phyloP scores from a whole-genome alignment of 2,797 vertebrate genomes.

The Thaleichthys pacificus region DNA sequence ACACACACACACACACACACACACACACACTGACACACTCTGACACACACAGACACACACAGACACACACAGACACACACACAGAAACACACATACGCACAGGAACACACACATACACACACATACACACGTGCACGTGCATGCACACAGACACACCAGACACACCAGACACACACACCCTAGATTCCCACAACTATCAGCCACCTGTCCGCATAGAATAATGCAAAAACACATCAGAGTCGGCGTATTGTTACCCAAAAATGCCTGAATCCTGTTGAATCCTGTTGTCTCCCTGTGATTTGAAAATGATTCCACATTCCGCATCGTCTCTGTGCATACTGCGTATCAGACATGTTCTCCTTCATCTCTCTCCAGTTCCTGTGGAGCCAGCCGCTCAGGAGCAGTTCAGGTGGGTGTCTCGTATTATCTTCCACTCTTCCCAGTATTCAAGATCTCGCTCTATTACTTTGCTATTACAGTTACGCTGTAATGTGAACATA shows the following conservation, averaged over 20 bases:
- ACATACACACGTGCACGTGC: not conserved
- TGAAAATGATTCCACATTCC: not conserved
- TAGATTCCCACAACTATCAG: not conserved
- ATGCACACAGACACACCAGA: too few relatives aligned
- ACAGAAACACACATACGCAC: too few relatives aligned
- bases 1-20: too few relatives aligned
- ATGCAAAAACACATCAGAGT: not conserved
- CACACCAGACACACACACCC: too few relatives aligned
- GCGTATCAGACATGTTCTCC: conserved; percentile 21
- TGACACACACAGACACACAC: not conserved
- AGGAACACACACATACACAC: too few relatives aligned
- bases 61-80: too few relatives aligned
- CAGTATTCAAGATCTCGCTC: not conserved
- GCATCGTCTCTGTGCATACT: conserved; percentile 8
- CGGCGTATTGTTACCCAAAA: not conserved
- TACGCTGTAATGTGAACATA: conserved; percentile 14
- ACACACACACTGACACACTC: too few relatives aligned
- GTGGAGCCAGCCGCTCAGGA: conserved; percentile 93
- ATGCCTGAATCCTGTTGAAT: not conserved
- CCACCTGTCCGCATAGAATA: conserved; percentile 6
- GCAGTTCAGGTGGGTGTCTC: conserved; percentile 91
- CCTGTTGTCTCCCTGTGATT: not conserved
- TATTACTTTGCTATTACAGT: conserved; percentile 45
- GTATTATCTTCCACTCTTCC: conserved; percentile 18
- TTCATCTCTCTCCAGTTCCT: conserved; percentile 73